phyloP scores from a whole-genome alignment of 2,797 vertebrate species.

The Hemibagrus guttatus region DNA sequence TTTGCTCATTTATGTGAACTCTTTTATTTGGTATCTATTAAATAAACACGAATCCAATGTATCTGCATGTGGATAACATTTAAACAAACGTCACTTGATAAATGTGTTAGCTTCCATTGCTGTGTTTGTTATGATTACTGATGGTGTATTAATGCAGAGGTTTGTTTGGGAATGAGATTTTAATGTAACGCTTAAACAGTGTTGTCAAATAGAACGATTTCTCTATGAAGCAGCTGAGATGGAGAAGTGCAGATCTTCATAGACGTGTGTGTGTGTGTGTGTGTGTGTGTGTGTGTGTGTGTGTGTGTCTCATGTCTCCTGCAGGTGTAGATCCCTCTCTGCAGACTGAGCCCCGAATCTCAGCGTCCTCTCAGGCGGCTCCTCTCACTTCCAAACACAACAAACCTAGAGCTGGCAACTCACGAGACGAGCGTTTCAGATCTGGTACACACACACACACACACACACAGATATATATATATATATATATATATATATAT shows the following conservation, averaged over 20 bases:
- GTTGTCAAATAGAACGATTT: background rate
- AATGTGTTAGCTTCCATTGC: background rate
- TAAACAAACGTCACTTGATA: background rate
- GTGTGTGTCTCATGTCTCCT: slow-evolving; percentile 24
- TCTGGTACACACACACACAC: slow-evolving; percentile 75
- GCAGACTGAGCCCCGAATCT: slow-evolving; percentile 83
- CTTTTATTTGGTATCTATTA: background rate
- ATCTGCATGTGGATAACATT: background rate
- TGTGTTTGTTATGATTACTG: background rate
- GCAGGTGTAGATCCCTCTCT: slow-evolving; percentile 90
- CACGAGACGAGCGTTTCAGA: slow-evolving; percentile 92
- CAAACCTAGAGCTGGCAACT: slow-evolving; percentile 82
- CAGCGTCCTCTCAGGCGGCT: slow-evolving; percentile 75
- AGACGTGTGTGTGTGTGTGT: background rate
- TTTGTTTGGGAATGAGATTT: background rate
- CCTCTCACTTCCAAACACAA: slow-evolving; percentile 77
- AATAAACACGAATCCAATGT: background rate
- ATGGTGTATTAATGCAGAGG: background rate
- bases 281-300: background rate
- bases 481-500: background rate
- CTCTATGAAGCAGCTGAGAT: background rate
- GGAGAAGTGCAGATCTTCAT: background rate
- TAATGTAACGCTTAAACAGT: background rate
- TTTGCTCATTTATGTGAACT: background rate
- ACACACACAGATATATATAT: background rate